Base-by-base conservation (phyloP, 1,140 invertebrate species). In the Lineus longissimus region DNA sequence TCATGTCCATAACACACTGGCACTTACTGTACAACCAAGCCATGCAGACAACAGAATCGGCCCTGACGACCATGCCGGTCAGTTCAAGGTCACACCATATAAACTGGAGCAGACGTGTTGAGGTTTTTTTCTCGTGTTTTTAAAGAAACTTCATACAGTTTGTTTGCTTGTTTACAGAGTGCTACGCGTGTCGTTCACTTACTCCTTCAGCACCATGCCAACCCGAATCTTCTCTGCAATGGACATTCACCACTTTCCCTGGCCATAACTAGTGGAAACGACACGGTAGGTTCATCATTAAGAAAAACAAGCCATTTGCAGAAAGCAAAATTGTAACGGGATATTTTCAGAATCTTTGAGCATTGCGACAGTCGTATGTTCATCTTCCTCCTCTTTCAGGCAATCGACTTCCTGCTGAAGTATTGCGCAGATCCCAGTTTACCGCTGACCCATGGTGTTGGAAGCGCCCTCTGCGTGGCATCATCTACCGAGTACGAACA, bases 241-340 rank as follows among this genome's bases (percentile, higher is more conserved):
- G 80, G 80, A 13, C 78, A 79, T 65, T 80, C 79, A 58, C 70
- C 80, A 29, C 67, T 82, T 1, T 75, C 76, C 19, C 62, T 82
- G 9, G 77, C 79, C 56, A 81, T 82, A 43, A 69, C 74, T 23
- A 76, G 75, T 68, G 80, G 80, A n/a, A 82, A 82, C 67, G 77
- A 80, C 65, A 55, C 72, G 71, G 78, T 79, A 65, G 63, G 71
- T 69, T 27, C 27, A 31, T 9, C 17, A 4, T 54, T 54, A 6
- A 55, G 25, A 25, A 31, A 36, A 33, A 61, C 7, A 36, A 59
- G 17, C 27, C n/a, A 59, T 43, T 9, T 6, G n/a, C 19, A 7
- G 2, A 45, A 13, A 19, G 41, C 2, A 27, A 7, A 4, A n/a
- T n/a, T n/a, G n/a, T n/a, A n/a, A n/a, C n/a, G n/a, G n/a, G n/a